Evolutionary conservation across 2,113 vertebrate genomes (phyloP).

Genomic region (Apteryx owenii): DNA sequence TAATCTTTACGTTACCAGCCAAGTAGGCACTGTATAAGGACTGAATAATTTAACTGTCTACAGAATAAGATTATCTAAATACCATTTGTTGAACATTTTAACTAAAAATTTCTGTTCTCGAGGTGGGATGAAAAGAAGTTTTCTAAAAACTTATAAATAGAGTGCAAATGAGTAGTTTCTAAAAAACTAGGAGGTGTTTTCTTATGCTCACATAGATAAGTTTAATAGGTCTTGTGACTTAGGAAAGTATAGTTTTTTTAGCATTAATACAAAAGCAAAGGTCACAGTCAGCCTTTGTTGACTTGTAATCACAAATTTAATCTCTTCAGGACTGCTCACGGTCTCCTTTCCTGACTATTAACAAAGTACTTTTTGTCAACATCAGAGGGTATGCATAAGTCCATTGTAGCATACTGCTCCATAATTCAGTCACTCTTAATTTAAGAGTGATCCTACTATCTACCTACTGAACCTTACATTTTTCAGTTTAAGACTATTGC

Average conservation of each 20-base stretch:
- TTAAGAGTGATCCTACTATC: background rate
- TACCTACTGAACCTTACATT: background rate
- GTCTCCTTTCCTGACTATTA: background rate
- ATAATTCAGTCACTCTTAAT: background rate
- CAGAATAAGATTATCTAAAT: background rate
- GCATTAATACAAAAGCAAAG: background rate
- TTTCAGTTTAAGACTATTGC: background rate
- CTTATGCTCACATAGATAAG: background rate
- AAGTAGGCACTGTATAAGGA: background rate
- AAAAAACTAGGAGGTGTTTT: background rate
- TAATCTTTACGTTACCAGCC: background rate
- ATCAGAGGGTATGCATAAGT: background rate
- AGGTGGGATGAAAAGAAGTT: background rate
- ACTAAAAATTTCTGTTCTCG: background rate
- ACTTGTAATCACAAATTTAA: background rate
- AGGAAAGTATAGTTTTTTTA: background rate
- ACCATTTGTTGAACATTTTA: background rate
- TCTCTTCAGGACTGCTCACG: background rate
- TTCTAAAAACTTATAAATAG: background rate
- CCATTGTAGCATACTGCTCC: background rate
- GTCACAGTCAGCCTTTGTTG: background rate
- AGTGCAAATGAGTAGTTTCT: background rate
- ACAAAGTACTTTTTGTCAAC: background rate
- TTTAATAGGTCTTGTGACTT: background rate
- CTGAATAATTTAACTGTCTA: background rate